Evolutionary conservation across 2,113 vertebrate species (phyloP), one percentile per base, ranked within the genome.

Genomic region (Microtus richardsoni): DNA sequence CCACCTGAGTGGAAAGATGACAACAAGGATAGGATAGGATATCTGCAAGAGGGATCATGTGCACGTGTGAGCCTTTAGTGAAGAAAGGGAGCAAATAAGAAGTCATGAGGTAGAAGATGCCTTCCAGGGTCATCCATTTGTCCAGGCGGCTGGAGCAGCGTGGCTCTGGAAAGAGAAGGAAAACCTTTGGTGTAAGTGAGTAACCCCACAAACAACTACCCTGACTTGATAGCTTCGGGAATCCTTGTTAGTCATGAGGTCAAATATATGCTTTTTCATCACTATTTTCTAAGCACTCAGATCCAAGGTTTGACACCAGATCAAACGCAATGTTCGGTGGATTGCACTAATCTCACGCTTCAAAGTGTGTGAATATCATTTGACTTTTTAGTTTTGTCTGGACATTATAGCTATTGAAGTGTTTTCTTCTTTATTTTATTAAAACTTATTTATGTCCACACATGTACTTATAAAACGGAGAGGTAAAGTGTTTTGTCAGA

Each of bases 271-370:
- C 7, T 71, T 47, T 49, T 78, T 71, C 9, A 71, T 7, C 13
- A 24, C 64, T 24, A 73, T 41, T 74, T 58, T 36, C 16, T 68
- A 22, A 47, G 54, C n/a, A 16, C 49, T 89, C 30, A 41, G 39
- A 83, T 19, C 17, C 49, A 60, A 88, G 36, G 60, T 77, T 73
- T 74, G 33, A 4, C 44, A 60, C 24, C 26, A 75, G 11, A 79
- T 64, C 6, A 24, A 39, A 71, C 14, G 62, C 9, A n/a, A 70
- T 9, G 0, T 44, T 21, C 10, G 36, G 17, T 41, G 14, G 44
- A 44, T 9, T 52, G 12, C 0, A 0, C 7, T 10, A 36, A 13
- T 66, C 39, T 30, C 17, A 28, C 0, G 2, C 28, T 88, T 78
- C 58, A 54, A 19, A 41, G 2, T 22, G 47, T 39, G 26, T 58